phyloP scores from a whole-genome alignment of 2,888 invertebrate species.

The Plagiodera versicolora region DNA sequence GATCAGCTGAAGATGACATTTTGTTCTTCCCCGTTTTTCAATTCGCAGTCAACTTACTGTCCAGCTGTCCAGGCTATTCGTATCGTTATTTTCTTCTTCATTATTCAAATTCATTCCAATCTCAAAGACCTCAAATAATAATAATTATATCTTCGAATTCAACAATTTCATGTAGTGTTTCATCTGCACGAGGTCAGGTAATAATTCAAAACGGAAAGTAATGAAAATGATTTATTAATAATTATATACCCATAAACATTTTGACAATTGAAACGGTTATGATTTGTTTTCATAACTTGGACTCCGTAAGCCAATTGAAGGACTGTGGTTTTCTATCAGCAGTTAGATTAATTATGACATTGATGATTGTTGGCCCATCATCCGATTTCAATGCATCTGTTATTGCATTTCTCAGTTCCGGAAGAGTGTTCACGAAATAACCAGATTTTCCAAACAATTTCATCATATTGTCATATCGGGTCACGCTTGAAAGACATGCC shows the following conservation, averaged over 20 bases:
- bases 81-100: too few species aligned
- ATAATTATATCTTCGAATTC: too few species aligned
- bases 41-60: too few species aligned
- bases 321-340: slow-evolving; percentile 90
- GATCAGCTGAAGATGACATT: too few species aligned
- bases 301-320: slow-evolving; percentile 91
- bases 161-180: too few species aligned
- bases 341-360: slow-evolving; percentile 84
- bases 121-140: too few species aligned
- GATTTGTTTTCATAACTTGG: slow-evolving; percentile 69
- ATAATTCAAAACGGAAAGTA: too few species aligned
- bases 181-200: too few species aligned
- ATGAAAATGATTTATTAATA: too few species aligned
- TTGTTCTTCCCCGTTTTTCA: too few species aligned
- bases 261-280: background rate
- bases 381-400: slow-evolving; percentile 66
- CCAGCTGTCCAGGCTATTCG: too few species aligned
- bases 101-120: too few species aligned
- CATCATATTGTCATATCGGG: slow-evolving; percentile 90
- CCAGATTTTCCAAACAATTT: slow-evolving; percentile 83
- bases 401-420: slow-evolving; percentile 74
- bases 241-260: background rate
- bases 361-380: slow-evolving; percentile 84
- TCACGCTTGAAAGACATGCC: slow-evolving; percentile 73
- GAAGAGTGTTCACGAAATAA: slow-evolving; percentile 74